phyloP scores from a whole-genome alignment of 2,113 vertebrate species.

The Tympanuchus pallidicinctus region DNA sequence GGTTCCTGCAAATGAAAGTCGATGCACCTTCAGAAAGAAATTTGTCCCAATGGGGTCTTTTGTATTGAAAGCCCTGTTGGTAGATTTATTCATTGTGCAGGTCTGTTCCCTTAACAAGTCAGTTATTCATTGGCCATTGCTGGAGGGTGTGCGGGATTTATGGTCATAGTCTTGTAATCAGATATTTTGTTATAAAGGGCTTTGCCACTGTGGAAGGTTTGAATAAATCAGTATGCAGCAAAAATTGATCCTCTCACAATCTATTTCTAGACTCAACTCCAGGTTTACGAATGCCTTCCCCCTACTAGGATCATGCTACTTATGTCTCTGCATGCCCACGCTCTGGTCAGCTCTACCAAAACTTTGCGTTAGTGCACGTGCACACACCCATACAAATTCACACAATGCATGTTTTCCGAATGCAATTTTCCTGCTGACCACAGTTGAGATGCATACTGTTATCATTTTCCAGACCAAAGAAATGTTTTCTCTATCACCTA shows the following conservation, averaged over 20 bases:
- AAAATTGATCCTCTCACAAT: constrained; percentile 51
- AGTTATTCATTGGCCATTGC: constrained; percentile 69
- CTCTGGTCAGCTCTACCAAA: background rate
- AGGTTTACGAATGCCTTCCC: background rate
- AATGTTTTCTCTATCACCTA: background rate
- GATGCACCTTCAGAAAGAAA: constrained; percentile 53
- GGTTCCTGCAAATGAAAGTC: constrained; percentile 58
- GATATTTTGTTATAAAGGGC: constrained; percentile 62
- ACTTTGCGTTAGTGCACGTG: background rate
- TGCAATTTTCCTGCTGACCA: background rate
- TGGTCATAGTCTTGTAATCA: constrained; percentile 60
- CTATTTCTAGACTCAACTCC: constrained; percentile 32
- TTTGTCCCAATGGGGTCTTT: constrained; percentile 53
- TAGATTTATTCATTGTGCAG: constrained; percentile 69
- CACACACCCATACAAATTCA: accelerated
- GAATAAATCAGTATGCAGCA: constrained; percentile 65
- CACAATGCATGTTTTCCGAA: background rate
- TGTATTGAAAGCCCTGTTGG: constrained; percentile 55
- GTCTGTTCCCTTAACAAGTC: constrained; percentile 58
- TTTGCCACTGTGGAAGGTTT: constrained; percentile 34
- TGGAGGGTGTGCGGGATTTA: constrained; percentile 54
- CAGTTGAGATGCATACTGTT: accelerated
- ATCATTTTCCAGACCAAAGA: background rate
- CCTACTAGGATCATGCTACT: background rate
- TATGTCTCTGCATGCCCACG: background rate